Evolutionary conservation across 35 echinoderm and acorn worm species (phyloP).

Genomic region (Antedon bifida): DNA sequence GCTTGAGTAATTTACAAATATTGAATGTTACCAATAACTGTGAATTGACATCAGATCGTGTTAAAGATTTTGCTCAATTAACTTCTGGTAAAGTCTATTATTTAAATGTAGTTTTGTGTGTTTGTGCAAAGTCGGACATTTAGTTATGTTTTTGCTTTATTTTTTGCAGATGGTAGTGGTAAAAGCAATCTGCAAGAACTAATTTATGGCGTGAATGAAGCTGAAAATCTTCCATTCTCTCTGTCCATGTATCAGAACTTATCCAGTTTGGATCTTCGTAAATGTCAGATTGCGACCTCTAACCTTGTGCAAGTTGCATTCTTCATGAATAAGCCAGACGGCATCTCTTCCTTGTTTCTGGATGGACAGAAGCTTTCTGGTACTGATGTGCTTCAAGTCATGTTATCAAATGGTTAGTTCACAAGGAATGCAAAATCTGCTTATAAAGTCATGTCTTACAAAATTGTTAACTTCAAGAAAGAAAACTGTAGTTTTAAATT

Average conservation of each 20-base stretch:
- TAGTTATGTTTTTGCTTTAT: too few relatives aligned
- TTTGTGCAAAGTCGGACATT: too few relatives aligned
- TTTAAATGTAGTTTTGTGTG: too few relatives aligned
- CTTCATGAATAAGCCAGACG: slow-evolving; percentile 11
- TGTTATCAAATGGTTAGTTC: slow-evolving; percentile 9
- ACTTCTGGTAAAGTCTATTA: too few relatives aligned
- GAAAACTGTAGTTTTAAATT: too few relatives aligned
- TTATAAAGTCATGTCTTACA: too few relatives aligned
- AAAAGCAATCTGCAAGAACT: neutral
- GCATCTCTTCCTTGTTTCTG: slow-evolving; percentile 28
- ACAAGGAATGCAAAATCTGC: too few relatives aligned
- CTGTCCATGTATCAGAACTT: slow-evolving; percentile 2
- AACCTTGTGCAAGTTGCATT: slow-evolving; percentile 8
- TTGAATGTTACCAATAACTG: too few relatives aligned
- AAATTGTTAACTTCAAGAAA: too few relatives aligned
- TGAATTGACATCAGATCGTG: too few relatives aligned
- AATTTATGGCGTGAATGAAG: neutral
- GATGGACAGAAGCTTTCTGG: slow-evolving; percentile 46
- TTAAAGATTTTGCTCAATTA: too few relatives aligned
- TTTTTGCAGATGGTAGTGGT: neutral
- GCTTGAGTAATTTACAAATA: too few relatives aligned
- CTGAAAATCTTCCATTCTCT: neutral
- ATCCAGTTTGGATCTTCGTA: slow-evolving; percentile 22
- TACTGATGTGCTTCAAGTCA: slow-evolving; percentile 16
- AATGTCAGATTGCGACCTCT: slow-evolving; percentile 20